A percentile compares a stretch with the other conserved stretches of the same genome.
Conservation (phyloP, 2,113 vertebrate genomes). For the Hippocampus guttulatus region DNA sequence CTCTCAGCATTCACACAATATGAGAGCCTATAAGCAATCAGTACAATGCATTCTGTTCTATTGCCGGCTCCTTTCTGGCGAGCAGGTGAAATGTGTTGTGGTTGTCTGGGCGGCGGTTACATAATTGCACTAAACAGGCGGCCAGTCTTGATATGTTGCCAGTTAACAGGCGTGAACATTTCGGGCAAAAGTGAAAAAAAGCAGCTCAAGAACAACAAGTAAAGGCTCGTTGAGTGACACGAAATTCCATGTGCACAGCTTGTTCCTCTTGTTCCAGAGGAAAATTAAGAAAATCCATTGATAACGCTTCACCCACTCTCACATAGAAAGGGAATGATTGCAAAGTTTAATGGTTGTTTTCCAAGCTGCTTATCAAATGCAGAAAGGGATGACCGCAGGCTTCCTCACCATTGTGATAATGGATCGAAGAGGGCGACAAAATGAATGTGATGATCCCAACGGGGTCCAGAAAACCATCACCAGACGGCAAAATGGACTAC, state of each 20-base stretch:
- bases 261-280: not conserved
- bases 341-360: slow-evolving; percentile 42
- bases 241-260: not conserved
- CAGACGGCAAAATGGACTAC: not conserved
- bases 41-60: not conserved
- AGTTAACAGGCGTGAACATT: not conserved
- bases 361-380: slow-evolving; percentile 33
- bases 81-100: slow-evolving; percentile 7
- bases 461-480: slow-evolving; percentile 36
- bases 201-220: not conserved
- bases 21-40: not conserved
- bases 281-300: not conserved
- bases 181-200: not conserved
- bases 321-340: slow-evolving; percentile 17
- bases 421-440: slow-evolving; percentile 42
- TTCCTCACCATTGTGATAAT: slow-evolving; percentile 50
- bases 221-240: not conserved
- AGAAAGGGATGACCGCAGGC: slow-evolving; percentile 51
- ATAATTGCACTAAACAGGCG: not conserved
- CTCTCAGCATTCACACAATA: not conserved
- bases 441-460: slow-evolving; percentile 53
- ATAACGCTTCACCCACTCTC: not conserved
- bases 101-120: not conserved
- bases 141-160: not conserved
- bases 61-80: not conserved